Conservation (phyloP, 2,888 invertebrate species). For the Neelides folsomi region DNA sequence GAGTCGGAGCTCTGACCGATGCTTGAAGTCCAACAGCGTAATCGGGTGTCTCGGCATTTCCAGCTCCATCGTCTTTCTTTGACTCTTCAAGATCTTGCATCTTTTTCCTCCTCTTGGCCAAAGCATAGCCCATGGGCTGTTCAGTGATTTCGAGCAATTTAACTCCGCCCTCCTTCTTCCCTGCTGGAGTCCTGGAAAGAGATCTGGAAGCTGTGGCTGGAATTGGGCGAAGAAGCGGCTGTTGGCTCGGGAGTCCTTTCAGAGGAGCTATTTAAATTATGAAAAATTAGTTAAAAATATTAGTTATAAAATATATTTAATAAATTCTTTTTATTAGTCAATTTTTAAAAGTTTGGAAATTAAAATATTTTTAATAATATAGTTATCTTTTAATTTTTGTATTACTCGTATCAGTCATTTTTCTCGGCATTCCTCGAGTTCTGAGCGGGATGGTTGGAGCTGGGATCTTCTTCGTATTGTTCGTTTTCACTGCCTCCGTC, state of each 20-base stretch:
- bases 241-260: conserved; percentile 77
- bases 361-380: not conserved
- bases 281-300: conserved; percentile 1
- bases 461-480: conserved; percentile 72
- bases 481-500: conserved; percentile 58
- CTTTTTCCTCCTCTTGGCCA: conserved; percentile 74
- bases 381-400: conserved; percentile 15
- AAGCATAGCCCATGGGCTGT: conserved; percentile 70
- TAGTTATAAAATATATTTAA: not conserved
- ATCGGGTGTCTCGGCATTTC: conserved; percentile 52
- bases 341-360: not conserved
- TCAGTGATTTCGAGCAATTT: conserved; percentile 88
- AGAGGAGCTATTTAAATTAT: conserved; percentile 55
- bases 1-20: conserved; percentile 42
- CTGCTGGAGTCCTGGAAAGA: conserved; percentile 50
- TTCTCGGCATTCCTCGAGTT: conserved; percentile 77
- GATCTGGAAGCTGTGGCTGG: conserved; percentile 43
- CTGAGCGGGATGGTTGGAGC: conserved; percentile 79
- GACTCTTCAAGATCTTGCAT: conserved; percentile 44
- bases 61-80: conserved; percentile 35
- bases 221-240: conserved; percentile 53
- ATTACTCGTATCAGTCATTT: conserved; percentile 91
- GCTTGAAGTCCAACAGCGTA: conserved; percentile 66
- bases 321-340: too few species aligned
- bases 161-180: conserved; percentile 77